Percentiles rank a stretch among this genome's conserved stretches.
These are phyloP conservation scores for Thripadectes ignobilis DNA, from an alignment of 2,797 vertebrate species.

Conservation along the genomic window DNA sequence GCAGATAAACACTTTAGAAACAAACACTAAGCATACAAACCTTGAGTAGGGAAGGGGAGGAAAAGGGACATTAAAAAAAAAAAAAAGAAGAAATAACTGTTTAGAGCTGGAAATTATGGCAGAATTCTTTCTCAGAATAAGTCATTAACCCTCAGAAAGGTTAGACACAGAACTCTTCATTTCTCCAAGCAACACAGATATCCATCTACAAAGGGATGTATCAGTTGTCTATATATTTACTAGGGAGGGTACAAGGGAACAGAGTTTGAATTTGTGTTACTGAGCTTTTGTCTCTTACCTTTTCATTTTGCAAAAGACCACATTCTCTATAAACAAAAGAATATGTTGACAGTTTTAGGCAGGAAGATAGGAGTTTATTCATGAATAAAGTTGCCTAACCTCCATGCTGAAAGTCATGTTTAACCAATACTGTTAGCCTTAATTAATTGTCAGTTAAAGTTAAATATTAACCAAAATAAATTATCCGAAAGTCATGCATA, in stretches of 20 bases:
- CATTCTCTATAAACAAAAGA: conserved; percentile 99
- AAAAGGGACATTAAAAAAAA: conserved; percentile 21
- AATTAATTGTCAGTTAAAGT: conserved; percentile 80
- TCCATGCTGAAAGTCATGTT: conserved; percentile 95
- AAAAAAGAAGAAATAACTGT: conserved; percentile 31
- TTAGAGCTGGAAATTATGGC: conserved; percentile 39
- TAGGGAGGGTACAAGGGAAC: conserved; percentile 86
- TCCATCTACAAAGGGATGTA: conserved; percentile 79
- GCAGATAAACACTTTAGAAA: conserved; percentile 28
- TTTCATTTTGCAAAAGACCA: conserved; percentile 99
- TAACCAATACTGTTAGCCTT: conserved; percentile 82
- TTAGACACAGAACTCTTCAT: conserved; percentile 70
- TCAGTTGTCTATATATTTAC: conserved; percentile 75
- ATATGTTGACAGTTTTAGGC: conserved; percentile 99
- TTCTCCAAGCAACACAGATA: conserved; percentile 78
- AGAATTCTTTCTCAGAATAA: conserved; percentile 52
- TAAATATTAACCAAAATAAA: conserved; percentile 70
- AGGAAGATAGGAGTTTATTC: conserved; percentile 96
- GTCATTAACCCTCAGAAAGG: conserved; percentile 65
- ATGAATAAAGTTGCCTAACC: conserved; percentile 97
- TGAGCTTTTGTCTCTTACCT: conserved; percentile 99
- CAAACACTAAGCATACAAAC: conserved; percentile 72
- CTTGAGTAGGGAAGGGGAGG: conserved; percentile 56
- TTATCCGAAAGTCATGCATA: conserved; percentile 81
- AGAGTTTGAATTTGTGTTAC: conserved; percentile 95